These are phyloP conservation scores for Rhopalosiphum padi DNA, from an alignment of 1,140 invertebrate genomes.

Conservation along the genomic window DNA sequence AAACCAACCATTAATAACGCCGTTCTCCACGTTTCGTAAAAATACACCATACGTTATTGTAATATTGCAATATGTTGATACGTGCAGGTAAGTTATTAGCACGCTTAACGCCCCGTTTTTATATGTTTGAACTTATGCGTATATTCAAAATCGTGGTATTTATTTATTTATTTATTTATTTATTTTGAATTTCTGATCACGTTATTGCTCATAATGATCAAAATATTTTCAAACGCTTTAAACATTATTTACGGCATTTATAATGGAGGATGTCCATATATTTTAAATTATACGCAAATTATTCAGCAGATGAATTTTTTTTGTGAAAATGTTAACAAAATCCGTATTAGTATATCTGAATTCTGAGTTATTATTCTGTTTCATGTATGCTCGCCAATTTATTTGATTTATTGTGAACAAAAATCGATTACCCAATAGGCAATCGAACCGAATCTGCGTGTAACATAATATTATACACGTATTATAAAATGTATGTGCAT, in stretches of 20 bases:
- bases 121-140: neutral
- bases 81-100: neutral
- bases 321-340: neutral
- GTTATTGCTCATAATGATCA: neutral
- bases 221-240: neutral
- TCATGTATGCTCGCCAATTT: neutral
- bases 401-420: neutral
- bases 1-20: neutral
- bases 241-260: neutral
- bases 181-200: neutral
- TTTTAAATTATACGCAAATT: neutral
- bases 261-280: neutral
- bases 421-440: conserved; percentile 14
- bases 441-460: neutral
- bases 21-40: neutral
- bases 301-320: neutral
- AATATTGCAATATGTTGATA: neutral
- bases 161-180: neutral
- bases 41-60: neutral
- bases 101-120: neutral
- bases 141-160: neutral
- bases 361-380: neutral
- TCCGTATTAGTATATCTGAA: neutral
- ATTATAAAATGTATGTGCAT: neutral
- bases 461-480: conserved; percentile 7